These are phyloP conservation scores for Gouania willdenowi DNA, from an alignment of 2,797 vertebrate genomes.

Conservation along the genomic window DNA sequence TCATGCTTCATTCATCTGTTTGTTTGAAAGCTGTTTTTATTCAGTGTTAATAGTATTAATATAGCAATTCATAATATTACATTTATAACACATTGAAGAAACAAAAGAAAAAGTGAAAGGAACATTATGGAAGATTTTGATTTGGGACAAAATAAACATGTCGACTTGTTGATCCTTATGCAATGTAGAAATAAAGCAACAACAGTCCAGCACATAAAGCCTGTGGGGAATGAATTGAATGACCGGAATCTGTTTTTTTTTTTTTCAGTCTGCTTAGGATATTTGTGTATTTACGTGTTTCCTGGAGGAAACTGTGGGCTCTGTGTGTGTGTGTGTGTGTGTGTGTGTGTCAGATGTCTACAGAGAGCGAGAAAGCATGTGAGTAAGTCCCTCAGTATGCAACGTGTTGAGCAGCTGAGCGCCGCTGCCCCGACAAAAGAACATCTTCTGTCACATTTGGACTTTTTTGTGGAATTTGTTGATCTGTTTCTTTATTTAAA, in stretches of 20 bases:
- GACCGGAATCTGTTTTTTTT: conserved; percentile 43
- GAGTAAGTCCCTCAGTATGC: conserved; percentile 38
- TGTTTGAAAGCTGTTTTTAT: no score
- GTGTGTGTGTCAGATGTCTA: conserved; percentile 48
- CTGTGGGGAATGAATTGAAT: conserved; percentile 38
- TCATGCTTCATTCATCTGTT: no score
- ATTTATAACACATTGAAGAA: no score
- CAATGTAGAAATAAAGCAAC: conserved; percentile 40
- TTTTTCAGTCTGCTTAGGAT: conserved; percentile 51
- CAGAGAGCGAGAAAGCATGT: conserved; percentile 26
- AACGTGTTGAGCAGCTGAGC: conserved; percentile 51
- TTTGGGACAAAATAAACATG: conserved; percentile 4
- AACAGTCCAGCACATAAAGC: conserved; percentile 13
- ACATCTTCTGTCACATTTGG: not conserved
- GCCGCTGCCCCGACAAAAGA: not conserved
- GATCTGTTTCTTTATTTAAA: not conserved
- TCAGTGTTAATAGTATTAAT: no score
- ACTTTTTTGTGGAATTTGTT: not conserved
- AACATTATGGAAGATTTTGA: no score
- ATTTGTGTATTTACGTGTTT: conserved; percentile 76
- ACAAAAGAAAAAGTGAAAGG: no score
- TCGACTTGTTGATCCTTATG: conserved; percentile 28
- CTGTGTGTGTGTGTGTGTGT: conserved; percentile 44
- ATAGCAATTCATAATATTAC: no score
- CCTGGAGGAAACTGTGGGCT: conserved; percentile 84